Percentiles rank a stretch among this genome's conserved stretches.
Evolutionary conservation across 2,797 vertebrate species (phyloP).

Genomic region (Emys orbicularis): DNA sequence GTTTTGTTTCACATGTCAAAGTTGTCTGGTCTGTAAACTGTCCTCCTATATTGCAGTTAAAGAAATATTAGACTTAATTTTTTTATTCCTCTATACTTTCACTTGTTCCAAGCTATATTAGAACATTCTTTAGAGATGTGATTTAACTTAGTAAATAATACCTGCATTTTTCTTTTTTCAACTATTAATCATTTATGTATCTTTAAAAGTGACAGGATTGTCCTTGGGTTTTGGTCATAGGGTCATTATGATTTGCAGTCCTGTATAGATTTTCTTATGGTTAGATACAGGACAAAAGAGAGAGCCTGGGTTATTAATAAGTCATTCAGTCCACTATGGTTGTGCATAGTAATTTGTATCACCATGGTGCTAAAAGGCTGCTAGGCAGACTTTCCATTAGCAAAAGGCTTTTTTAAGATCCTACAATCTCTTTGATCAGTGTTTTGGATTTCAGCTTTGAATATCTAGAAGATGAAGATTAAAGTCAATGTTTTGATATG

Average conservation of each 20-base stretch:
- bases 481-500: background rate
- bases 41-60: background rate
- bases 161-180: slow-evolving; percentile 7
- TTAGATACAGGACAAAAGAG: background rate
- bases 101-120: background rate
- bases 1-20: background rate
- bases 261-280: slow-evolving; percentile 8
- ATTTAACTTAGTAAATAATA: slow-evolving; percentile 38
- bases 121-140: background rate
- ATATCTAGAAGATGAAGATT: background rate
- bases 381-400: background rate
- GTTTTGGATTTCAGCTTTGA: background rate
- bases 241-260: slow-evolving; percentile 38
- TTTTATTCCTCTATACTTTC: slow-evolving; percentile 19
- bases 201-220: slow-evolving; percentile 46
- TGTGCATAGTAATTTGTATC: background rate
- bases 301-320: slow-evolving; percentile 43
- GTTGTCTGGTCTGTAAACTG: rapidly evolving
- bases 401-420: background rate
- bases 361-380: background rate
- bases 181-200: slow-evolving; percentile 54
- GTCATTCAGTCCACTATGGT: slow-evolving; percentile 2
- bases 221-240: slow-evolving; percentile 52
- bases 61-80: background rate
- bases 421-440: background rate